Base-by-base conservation (phyloP, 1,140 invertebrate species). In the Dicyema japonicum region DNA sequence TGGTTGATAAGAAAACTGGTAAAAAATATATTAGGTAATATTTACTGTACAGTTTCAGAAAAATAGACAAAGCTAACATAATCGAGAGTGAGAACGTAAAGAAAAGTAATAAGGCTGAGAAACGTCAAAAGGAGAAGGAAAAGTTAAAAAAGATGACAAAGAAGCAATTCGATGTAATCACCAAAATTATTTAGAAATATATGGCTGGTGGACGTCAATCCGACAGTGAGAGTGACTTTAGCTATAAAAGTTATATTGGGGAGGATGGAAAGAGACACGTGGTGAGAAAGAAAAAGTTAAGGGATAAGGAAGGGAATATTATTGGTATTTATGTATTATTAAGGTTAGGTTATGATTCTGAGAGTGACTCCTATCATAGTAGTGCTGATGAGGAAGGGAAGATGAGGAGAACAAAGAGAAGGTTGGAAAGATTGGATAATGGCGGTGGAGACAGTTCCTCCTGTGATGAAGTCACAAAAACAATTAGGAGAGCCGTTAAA, bases 21-120 rank as follows among this genome's bases (percentile, higher is more conserved):
- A 49, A 49, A 27, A 47, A 44, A 27, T 47, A 42, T 29, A 49
- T 43, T 39, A 49, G 42, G 46, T 47, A 40, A 36, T 40, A 22
- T 33, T n/a, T n/a, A 11, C 6, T 6, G n/a, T 25, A 11, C 6
- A 25, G 6, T 35, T 30, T 8, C 19, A 41, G 40, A 28, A 38
- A 42, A 37, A 30, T 39, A 36, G 29, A 36, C 5, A 19, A 28
- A 6, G 12, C 11, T 4, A 21, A n/a, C n/a, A n/a, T n/a, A n/a
- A n/a, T 35, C 22, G 40, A 36, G 4, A 34, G 40, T 15, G 40
- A 35, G 5, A 37, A 37, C 3, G 37, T 38, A 33, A 35, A 37
- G 22, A 38, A 36, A 25, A 31, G 29, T 3, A 29, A 31, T 16
- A 34, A 36, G 18, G 34, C 33, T 15, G 34, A 34, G 3, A 37